Evolutionary conservation across 2,797 vertebrate genomes (phyloP).

Genomic region (Tiaroga cobitis): DNA sequence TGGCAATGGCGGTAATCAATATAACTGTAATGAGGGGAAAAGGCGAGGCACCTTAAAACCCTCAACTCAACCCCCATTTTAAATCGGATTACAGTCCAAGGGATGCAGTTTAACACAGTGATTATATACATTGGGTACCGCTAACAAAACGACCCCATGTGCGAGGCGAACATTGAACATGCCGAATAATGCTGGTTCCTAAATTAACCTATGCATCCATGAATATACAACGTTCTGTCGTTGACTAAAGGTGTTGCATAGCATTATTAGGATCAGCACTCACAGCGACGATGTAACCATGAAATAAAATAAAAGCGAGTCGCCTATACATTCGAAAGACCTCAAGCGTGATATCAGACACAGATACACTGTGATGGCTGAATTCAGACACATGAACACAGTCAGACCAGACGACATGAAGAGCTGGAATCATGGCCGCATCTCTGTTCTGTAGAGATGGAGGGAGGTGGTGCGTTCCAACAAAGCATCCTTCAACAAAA

Average conservation of each 20-base stretch:
- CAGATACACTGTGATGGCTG: neutral
- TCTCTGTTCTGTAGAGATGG: constrained; percentile 44
- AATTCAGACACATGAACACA: constrained; percentile 17
- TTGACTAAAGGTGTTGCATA: neutral
- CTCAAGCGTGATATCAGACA: neutral
- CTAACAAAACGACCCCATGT: neutral
- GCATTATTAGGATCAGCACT: neutral
- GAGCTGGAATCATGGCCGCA: constrained; percentile 52
- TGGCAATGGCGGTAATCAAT: neutral
- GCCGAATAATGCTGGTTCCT: neutral
- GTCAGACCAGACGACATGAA: constrained; percentile 20
- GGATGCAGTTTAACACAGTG: constrained; percentile 35
- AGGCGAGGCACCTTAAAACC: constrained; percentile 13
- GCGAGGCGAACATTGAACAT: neutral
- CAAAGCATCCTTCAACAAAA: constrained; percentile 42
- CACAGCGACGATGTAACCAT: neutral
- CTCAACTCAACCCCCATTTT: constrained; percentile 37
- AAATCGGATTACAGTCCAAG: constrained; percentile 46
- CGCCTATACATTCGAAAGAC: neutral
- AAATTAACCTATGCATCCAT: neutral
- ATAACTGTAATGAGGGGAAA: neutral
- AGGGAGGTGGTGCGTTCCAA: constrained; percentile 45
- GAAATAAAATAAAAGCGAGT: neutral
- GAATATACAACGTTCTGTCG: neutral
- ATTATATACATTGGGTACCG: constrained; percentile 9